These are phyloP conservation scores for Cariama cristata DNA, from an alignment of 2,113 vertebrate species.

Conservation along the genomic window DNA sequence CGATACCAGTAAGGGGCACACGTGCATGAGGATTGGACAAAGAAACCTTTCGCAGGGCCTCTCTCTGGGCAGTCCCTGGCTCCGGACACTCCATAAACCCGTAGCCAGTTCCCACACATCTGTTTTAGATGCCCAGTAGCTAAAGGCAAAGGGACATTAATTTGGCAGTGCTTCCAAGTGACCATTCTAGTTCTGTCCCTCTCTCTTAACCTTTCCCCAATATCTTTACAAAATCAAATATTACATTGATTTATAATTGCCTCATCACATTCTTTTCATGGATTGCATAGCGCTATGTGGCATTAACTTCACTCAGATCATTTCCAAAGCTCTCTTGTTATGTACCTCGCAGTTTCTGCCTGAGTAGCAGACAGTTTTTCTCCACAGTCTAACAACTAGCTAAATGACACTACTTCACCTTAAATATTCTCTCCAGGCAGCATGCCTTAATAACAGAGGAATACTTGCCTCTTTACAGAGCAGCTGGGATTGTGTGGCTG, in stretches of 20 bases:
- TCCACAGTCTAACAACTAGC: background rate
- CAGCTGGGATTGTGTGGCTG: background rate
- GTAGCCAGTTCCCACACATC: background rate
- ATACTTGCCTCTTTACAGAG: background rate
- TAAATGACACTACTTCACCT: background rate
- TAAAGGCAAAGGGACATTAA: background rate
- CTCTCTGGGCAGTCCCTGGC: background rate
- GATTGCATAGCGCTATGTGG: background rate
- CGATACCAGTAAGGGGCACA: background rate
- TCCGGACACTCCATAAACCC: background rate
- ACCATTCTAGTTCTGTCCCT: background rate
- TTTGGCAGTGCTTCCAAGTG: background rate
- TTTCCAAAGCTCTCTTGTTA: background rate
- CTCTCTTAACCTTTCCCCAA: background rate
- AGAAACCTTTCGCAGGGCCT: background rate
- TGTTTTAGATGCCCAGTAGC: background rate
- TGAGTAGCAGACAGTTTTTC: background rate
- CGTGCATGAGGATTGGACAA: rapidly evolving
- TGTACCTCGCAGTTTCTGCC: background rate
- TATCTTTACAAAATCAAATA: background rate
- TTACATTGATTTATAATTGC: background rate
- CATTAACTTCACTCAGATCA: background rate
- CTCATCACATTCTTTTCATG: background rate
- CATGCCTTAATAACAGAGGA: background rate
- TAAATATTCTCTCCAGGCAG: background rate